These are phyloP conservation scores for Trichonephila clavipes DNA, from an alignment of 1,140 invertebrate species.

Conservation along the genomic window DNA sequence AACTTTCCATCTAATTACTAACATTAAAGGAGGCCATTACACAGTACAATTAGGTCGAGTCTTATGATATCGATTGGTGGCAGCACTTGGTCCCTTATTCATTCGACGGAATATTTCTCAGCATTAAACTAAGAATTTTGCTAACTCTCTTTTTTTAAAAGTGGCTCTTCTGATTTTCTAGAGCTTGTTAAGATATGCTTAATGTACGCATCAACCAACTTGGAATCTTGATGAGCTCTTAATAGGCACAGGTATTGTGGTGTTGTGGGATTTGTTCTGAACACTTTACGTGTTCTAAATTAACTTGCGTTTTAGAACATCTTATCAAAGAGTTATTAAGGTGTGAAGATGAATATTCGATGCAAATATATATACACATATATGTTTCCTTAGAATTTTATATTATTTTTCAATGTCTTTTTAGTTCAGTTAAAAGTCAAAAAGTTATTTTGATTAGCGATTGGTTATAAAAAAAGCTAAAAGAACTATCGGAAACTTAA, in stretches of 20 bases:
- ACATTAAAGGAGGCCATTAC: constrained; percentile 41
- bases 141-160: background rate
- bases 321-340: background rate
- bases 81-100: background rate
- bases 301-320: background rate
- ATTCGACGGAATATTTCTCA: background rate
- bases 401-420: too few relatives aligned
- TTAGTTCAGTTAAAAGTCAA: too few relatives aligned
- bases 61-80: background rate
- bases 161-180: background rate
- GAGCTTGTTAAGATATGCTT: background rate
- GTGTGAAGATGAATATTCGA: too few relatives aligned
- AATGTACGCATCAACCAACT: background rate
- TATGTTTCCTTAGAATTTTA: too few relatives aligned
- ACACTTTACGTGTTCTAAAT: background rate
- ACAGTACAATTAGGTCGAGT: constrained; percentile 12
- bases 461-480: too few relatives aligned
- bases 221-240: background rate
- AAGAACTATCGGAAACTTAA: too few relatives aligned
- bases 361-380: too few relatives aligned
- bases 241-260: background rate
- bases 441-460: too few relatives aligned
- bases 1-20: constrained; percentile 16
- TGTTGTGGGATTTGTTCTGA: background rate
- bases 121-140: constrained; percentile 1